These are phyloP conservation scores for Paramormyrops kingsleyae DNA, from an alignment of 2,113 vertebrate species.

Conservation along the genomic window DNA sequence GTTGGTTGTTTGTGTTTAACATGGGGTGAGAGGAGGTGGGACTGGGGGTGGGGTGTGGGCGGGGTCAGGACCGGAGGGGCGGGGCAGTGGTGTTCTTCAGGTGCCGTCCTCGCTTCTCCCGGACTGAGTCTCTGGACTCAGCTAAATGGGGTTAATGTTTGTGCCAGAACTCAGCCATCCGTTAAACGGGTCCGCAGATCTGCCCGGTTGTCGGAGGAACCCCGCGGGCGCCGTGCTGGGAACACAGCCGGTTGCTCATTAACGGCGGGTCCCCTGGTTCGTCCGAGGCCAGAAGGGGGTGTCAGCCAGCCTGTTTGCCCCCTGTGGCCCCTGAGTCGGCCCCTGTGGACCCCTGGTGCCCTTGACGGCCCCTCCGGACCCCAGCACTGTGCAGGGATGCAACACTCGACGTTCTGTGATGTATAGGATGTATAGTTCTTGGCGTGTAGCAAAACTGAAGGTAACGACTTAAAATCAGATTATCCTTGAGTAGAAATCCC, in stretches of 20 bases:
- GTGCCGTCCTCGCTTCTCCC: background rate
- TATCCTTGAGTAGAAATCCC: background rate
- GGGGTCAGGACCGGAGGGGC: background rate
- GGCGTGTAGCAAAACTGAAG: background rate
- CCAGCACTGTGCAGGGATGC: background rate
- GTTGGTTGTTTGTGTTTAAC: background rate
- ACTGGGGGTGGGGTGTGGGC: background rate
- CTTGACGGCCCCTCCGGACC: background rate
- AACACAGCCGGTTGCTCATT: constrained; percentile 12
- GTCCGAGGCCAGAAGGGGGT: background rate
- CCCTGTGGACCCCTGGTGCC: background rate
- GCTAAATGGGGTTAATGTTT: constrained; percentile 19
- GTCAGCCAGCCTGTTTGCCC: background rate
- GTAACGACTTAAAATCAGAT: background rate
- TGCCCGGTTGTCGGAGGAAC: background rate
- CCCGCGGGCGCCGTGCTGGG: background rate
- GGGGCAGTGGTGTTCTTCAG: background rate
- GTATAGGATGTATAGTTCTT: background rate
- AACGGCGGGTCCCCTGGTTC: constrained; percentile 11
- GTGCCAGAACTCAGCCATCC: constrained; percentile 9
- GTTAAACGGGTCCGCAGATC: background rate
- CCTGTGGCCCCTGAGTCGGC: background rate
- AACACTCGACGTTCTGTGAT: background rate
- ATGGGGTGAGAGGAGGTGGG: background rate
- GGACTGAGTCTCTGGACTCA: background rate